Percentiles rank a stretch among this genome's conserved stretches.
Conservation (phyloP, 2,888 invertebrate species). For the Eristalinus sepulchralis region DNA sequence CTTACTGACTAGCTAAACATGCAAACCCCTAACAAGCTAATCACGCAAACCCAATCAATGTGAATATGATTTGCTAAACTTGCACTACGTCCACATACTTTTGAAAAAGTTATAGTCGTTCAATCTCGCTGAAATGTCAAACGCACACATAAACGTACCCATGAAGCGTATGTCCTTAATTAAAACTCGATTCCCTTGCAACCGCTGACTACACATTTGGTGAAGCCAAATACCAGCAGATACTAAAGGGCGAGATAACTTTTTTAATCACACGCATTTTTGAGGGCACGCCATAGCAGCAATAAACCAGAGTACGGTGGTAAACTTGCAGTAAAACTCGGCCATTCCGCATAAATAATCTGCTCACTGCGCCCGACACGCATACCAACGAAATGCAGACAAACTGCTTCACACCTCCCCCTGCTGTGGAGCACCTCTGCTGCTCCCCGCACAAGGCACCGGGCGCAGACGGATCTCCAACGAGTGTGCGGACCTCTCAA, state of each 20-base stretch:
- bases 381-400: background rate
- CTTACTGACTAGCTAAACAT: too few species aligned
- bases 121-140: too few species aligned
- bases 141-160: background rate
- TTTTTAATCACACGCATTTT: background rate
- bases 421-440: background rate
- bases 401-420: background rate
- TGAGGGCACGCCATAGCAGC: background rate
- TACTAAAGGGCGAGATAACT: background rate
- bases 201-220: background rate
- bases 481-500: constrained; percentile 46
- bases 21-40: too few species aligned
- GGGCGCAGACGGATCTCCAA: background rate
- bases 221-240: background rate
- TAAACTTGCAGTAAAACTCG: background rate
- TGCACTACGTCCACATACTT: too few species aligned
- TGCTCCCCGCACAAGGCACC: background rate
- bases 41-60: too few species aligned
- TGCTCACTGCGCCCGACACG: background rate
- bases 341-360: background rate
- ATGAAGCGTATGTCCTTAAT: background rate
- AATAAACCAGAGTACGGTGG: too few species aligned
- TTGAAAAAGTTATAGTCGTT: too few species aligned
- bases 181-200: background rate
- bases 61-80: too few species aligned